These are phyloP conservation scores for Sebastes taczanowskii DNA, from an alignment of 2,797 vertebrate species.

Conservation along the genomic window DNA sequence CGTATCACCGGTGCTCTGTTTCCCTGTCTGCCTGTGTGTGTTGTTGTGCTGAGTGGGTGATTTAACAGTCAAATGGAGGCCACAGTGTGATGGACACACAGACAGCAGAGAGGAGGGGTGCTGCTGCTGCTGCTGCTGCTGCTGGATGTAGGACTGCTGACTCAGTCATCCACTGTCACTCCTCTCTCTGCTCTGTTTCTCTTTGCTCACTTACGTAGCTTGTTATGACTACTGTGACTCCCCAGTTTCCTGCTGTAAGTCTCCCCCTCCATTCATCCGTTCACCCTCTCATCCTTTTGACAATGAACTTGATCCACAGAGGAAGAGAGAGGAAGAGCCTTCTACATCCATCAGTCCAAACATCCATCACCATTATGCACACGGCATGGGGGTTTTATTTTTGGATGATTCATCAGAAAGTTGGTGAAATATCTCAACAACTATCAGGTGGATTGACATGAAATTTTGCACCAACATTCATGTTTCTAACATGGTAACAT, in stretches of 20 bases:
- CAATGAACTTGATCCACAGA: conserved; percentile 52
- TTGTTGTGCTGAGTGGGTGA: conserved; percentile 75
- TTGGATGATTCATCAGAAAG: too few relatives aligned
- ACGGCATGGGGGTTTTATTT: not conserved
- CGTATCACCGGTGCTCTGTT: conserved; percentile 5
- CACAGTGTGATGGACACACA: conserved; percentile 58
- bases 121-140: not conserved
- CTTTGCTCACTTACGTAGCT: conserved; percentile 38
- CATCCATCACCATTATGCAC: not conserved
- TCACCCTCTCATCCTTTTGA: conserved; percentile 7
- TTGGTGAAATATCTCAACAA: not conserved
- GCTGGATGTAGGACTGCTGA: conserved; percentile 56
- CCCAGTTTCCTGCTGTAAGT: conserved; percentile 39
- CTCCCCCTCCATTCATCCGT: conserved; percentile 17
- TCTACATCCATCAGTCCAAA: not conserved
- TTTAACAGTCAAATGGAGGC: conserved; percentile 83
- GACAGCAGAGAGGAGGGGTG: conserved; percentile 5
- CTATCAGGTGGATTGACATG: too few relatives aligned
- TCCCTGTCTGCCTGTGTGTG: conserved; percentile 31
- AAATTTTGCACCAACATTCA: too few relatives aligned
- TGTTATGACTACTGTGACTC: conserved; percentile 53
- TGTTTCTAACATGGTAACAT: too few relatives aligned
- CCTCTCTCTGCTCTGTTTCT: conserved; percentile 19
- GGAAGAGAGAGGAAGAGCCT: conserved; percentile 38
- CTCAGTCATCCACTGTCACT: conserved; percentile 50